Percentiles rank a stretch among this genome's conserved stretches.
phyloP scores from a whole-genome alignment of 1,140 invertebrate genomes.

The Steinernema feltiae region DNA sequence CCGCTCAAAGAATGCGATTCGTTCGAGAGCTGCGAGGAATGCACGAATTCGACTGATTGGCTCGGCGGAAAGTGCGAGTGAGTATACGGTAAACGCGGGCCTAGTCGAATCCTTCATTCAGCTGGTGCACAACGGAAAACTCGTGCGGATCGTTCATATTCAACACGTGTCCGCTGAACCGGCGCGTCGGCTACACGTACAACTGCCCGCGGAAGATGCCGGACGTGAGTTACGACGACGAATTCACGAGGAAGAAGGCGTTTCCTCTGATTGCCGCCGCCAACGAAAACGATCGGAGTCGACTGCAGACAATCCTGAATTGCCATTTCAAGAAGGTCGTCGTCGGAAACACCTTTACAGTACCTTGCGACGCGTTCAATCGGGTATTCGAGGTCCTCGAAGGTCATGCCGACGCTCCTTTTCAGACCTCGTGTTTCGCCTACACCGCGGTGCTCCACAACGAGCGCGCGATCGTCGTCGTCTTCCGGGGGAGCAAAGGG shows the following conservation, averaged over 20 bases:
- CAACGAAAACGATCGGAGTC: not conserved
- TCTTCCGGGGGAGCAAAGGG: slow-evolving; percentile 23
- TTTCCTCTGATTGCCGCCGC: slow-evolving; percentile 27
- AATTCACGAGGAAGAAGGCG: slow-evolving; percentile 20
- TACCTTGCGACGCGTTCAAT: slow-evolving; percentile 20
- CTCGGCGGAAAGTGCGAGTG: not conserved
- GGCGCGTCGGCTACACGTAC: slow-evolving; percentile 9
- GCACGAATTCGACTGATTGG: not conserved
- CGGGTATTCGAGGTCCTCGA: not conserved
- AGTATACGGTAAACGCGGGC: not conserved
- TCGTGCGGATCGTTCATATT: slow-evolving; percentile 13
- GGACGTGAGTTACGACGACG: slow-evolving; percentile 22
- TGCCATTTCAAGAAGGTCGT: slow-evolving; percentile 10
- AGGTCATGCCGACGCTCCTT: not conserved
- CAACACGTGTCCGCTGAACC: slow-evolving; percentile 17
- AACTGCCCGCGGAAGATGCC: slow-evolving; percentile 20
- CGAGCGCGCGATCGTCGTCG: slow-evolving; percentile 20
- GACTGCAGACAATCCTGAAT: slow-evolving; percentile 5
- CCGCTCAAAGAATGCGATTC: not conserved
- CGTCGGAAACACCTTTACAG: slow-evolving; percentile 13
- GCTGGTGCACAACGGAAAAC: slow-evolving; percentile 14
- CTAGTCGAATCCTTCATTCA: not conserved
- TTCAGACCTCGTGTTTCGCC: slow-evolving; percentile 29
- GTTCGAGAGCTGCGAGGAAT: not conserved
- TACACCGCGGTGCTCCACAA: slow-evolving; percentile 20